Evolutionary conservation across 2,113 vertebrate species (phyloP).

Genomic region (Rissa tridactyla): DNA sequence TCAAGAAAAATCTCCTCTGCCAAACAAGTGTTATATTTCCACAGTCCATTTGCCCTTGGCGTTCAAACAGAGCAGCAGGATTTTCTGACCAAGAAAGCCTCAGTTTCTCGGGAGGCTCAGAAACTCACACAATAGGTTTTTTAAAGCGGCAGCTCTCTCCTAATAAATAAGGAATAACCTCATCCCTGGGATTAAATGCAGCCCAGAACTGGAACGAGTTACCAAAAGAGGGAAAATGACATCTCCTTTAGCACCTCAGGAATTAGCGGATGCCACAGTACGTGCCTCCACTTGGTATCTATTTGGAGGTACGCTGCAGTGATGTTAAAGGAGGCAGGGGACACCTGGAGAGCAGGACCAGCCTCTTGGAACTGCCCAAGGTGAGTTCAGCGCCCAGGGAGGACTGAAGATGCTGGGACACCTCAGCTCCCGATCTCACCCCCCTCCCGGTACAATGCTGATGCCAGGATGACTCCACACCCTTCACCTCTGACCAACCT

Average conservation of each 20-base stretch:
- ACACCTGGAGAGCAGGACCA: background rate
- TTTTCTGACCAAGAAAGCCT: background rate
- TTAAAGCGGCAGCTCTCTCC: background rate
- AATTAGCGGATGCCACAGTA: background rate
- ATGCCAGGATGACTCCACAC: background rate
- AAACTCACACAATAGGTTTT: background rate
- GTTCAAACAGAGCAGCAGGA: background rate
- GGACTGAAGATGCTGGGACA: background rate
- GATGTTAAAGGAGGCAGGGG: background rate
- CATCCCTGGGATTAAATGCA: background rate
- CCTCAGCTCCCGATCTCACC: background rate
- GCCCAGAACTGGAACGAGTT: background rate
- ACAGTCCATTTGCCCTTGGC: background rate
- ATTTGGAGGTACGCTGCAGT: background rate
- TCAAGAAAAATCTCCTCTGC: background rate
- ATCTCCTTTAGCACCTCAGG: background rate
- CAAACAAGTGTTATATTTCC: background rate
- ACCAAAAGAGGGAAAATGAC: background rate
- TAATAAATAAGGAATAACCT: background rate
- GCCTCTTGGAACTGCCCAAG: background rate
- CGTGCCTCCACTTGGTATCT: accelerated
- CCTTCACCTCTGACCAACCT: background rate
- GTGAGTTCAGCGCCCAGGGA: background rate
- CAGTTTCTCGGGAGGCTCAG: background rate
- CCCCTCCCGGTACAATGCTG: background rate